These are phyloP conservation scores for Pao palembangensis DNA, from an alignment of 2,113 vertebrate genomes.

Conservation along the genomic window DNA sequence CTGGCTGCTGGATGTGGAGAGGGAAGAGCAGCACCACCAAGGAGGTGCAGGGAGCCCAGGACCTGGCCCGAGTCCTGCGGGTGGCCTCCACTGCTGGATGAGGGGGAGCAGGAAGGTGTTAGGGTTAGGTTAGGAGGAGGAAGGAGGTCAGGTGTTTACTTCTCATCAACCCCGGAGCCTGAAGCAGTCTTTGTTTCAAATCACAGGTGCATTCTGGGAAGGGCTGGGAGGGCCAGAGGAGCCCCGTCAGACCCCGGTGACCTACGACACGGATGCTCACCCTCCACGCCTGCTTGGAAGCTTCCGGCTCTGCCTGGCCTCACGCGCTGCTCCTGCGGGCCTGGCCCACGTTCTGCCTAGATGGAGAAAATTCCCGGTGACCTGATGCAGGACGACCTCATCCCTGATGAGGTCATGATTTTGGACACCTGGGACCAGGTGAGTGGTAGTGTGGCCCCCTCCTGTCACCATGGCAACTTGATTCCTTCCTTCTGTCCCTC, in stretches of 20 bases:
- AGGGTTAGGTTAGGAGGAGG: too few relatives aligned
- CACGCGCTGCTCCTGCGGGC: background rate
- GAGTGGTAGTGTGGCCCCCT: background rate
- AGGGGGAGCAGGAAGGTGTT: slow-evolving; percentile 87
- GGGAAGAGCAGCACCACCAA: slow-evolving; percentile 76
- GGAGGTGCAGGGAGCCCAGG: slow-evolving; percentile 76
- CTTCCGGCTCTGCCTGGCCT: slow-evolving; percentile 78
- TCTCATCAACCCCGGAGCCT: background rate
- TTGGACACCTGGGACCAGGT: slow-evolving; percentile 92
- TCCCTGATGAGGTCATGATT: slow-evolving; percentile 90
- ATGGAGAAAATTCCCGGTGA: slow-evolving; percentile 92
- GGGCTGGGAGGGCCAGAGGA: slow-evolving; percentile 78
- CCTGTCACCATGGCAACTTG: background rate
- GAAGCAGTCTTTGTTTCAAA: background rate
- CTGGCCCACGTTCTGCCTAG: slow-evolving; percentile 51
- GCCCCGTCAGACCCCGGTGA: slow-evolving; percentile 81
- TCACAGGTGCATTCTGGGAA: slow-evolving; percentile 83
- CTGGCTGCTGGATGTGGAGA: slow-evolving; percentile 80
- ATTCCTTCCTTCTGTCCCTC: background rate
- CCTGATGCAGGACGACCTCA: slow-evolving; percentile 86
- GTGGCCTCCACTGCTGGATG: slow-evolving; percentile 71
- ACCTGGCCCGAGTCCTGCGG: slow-evolving; percentile 74
- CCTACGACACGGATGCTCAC: slow-evolving; percentile 82
- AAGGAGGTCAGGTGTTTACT: background rate
- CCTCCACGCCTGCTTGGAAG: slow-evolving; percentile 86